These are phyloP conservation scores for Poeciliopsis paucimaculata DNA, from an alignment of 2,797 vertebrate genomes.

Conservation along the genomic window DNA sequence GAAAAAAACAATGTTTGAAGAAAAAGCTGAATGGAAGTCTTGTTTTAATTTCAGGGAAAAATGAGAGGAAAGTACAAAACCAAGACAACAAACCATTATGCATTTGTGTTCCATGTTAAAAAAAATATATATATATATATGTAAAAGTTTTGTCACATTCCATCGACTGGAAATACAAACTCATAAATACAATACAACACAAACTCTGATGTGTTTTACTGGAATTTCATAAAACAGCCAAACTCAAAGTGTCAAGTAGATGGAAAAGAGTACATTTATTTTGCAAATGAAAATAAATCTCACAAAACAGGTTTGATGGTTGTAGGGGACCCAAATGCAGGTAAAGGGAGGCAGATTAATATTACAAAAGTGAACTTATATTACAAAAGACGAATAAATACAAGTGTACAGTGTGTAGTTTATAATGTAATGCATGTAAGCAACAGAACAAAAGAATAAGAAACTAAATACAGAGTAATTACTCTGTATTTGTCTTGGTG, in stretches of 20 bases:
- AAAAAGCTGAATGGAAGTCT: slow-evolving; percentile 15
- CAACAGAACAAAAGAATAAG: no score
- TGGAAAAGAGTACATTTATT: background rate
- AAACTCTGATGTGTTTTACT: background rate
- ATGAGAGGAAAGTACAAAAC: background rate
- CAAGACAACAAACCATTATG: background rate
- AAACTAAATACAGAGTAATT: no score
- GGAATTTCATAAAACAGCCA: background rate
- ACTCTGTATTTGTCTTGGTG: no score
- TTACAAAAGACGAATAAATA: background rate
- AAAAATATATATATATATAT: background rate
- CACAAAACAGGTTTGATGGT: background rate
- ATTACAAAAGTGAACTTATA: background rate
- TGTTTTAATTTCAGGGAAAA: background rate
- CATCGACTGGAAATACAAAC: background rate
- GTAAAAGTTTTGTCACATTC: background rate
- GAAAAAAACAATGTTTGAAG: slow-evolving; percentile 35
- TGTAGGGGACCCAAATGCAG: background rate
- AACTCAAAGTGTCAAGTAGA: background rate
- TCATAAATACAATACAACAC: background rate
- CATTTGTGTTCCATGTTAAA: background rate
- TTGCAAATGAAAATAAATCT: background rate
- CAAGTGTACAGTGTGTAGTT: background rate
- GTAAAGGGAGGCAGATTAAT: background rate
- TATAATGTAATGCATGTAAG: no score